Conservation (phyloP, 1,140 invertebrate species). For the Apocrypta bakeri region DNA sequence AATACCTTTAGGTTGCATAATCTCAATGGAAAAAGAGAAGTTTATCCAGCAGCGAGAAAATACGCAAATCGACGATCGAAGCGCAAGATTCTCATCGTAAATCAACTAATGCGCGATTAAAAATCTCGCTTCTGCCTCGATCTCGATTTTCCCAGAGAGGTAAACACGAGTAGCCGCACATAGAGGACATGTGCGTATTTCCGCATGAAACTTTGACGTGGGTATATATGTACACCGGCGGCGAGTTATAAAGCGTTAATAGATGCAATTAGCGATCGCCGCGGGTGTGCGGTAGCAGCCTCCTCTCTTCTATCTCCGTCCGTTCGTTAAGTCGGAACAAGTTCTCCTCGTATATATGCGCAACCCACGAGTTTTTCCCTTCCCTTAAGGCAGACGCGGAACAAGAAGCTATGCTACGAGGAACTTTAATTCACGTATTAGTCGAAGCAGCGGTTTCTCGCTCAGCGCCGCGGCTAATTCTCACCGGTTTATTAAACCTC, state of each 20-base stretch:
- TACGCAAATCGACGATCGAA: neutral
- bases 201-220: slow-evolving; percentile 31
- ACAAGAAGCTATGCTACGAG: slow-evolving; percentile 13
- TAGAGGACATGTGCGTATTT: neutral
- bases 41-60: neutral
- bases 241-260: slow-evolving; percentile 48
- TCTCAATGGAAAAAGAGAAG: neutral
- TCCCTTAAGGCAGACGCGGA: neutral
- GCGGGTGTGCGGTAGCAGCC: slow-evolving; percentile 19
- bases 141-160: slow-evolving; percentile 31
- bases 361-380: neutral
- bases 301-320: neutral
- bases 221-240: neutral
- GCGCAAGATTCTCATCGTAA: slow-evolving; percentile 44
- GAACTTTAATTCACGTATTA: slow-evolving; percentile 49
- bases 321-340: slow-evolving; percentile 47
- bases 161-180: slow-evolving; percentile 34
- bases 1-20: neutral
- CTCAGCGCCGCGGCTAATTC: slow-evolving; percentile 37
- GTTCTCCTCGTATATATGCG: slow-evolving; percentile 9
- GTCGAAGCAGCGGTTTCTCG: slow-evolving; percentile 6
- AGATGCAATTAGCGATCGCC: slow-evolving; percentile 52
- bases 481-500: slow-evolving; percentile 45
- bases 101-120: slow-evolving; percentile 22
- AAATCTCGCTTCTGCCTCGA: neutral